Base-by-base conservation (phyloP, 2,888 invertebrate genomes). In the Spodoptera exigua region DNA sequence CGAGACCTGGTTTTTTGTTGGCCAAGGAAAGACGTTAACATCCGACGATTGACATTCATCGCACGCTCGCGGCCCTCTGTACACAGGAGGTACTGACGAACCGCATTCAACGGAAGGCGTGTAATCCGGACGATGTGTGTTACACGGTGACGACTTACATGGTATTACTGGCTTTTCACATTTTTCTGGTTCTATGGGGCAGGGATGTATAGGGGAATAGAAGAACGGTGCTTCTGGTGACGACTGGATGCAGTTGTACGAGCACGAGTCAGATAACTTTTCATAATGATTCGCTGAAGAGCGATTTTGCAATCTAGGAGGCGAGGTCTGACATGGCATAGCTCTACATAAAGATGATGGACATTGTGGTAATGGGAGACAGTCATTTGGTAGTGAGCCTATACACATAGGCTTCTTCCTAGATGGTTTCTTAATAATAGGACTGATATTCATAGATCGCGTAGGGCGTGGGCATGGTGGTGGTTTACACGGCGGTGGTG, bases 161-260 rank as follows among this genome's bases (percentile, higher is more conserved):
- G 17, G 41, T 3, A n/a, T 5, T 13, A 10, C 1, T 5, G 14
- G 40, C 13, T 46, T 53, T 9, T 44, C 36, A 0, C 43, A 32
- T 55, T 36, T 36, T 0, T 46, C 37, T 21, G 3, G 4, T 14
- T 66, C 39, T 3, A 56, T 54, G 3, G 47, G 37, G 16, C 76
- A 76, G 12, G 73, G 73, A 46, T 76, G 76, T 27, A 72, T 46
- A 0, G 76, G 73, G 1, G 73, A 76, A 32, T 68, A 68, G 32
- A 43, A 54, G 7, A 35, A 66, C 0, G 68, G 68, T 39, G 68
- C 54, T 0, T 72, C 68, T 27, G 61, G 44, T 14, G 18, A n/a
- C 3, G 3, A 18, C n/a, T 18, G 39, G 7, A 65, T 10, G 10
- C 37, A 13, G 7, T 7, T 40, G 35, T 11, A 59, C 3, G 68